Evolutionary conservation across 2,113 vertebrate genomes (phyloP).

Genomic region (Capreolus pygargus): DNA sequence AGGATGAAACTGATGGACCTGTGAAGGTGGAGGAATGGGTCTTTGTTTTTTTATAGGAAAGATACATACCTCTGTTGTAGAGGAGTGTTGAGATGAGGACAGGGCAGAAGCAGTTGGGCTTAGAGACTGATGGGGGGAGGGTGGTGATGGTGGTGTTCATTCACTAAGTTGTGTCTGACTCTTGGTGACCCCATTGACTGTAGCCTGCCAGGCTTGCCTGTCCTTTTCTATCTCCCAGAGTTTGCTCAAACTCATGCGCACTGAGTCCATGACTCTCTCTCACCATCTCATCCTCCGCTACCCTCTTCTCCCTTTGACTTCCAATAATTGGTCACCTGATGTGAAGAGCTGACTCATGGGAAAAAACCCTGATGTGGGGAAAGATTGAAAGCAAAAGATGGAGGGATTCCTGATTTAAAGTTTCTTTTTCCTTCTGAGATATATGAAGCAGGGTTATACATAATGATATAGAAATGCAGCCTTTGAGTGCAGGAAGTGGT

Average conservation of each 20-base stretch:
- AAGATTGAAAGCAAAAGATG: not conserved
- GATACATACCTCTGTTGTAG: not conserved
- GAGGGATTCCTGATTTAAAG: not conserved
- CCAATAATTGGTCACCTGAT: not conserved
- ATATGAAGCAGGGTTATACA: not conserved
- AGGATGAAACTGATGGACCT: not conserved
- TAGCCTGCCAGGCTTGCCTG: not conserved
- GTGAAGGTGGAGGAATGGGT: not conserved
- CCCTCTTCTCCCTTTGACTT: not conserved
- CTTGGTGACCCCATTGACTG: not conserved
- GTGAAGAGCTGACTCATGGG: not conserved
- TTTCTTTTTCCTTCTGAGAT: not conserved
- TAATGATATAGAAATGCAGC: not conserved
- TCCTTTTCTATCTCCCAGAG: not conserved
- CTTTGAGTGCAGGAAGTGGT: not conserved
- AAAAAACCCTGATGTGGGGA: not conserved
- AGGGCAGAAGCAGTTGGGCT: not conserved
- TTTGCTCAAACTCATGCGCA: not conserved
- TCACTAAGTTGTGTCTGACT: not conserved
- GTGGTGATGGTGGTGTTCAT: not conserved
- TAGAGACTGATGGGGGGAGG: not conserved
- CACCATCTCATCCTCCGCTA: not conserved
- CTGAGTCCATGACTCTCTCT: not conserved
- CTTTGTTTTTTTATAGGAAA: not conserved
- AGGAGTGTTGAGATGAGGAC: not conserved